phyloP scores from a whole-genome alignment of 1,140 invertebrate species.

The Aphelinus certus region DNA sequence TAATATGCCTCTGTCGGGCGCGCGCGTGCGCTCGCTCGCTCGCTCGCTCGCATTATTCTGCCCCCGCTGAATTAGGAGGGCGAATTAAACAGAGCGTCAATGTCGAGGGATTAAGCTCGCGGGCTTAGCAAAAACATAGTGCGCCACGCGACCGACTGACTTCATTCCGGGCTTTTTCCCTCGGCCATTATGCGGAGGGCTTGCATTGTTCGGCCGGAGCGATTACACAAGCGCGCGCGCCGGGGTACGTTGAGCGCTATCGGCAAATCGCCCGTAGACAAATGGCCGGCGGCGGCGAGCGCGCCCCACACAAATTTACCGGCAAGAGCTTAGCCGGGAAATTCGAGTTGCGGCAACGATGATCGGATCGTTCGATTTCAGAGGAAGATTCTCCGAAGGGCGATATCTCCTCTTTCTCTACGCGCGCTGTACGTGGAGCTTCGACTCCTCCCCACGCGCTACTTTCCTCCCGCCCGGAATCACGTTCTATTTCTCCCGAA shows the following conservation, averaged over 20 bases:
- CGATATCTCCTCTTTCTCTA: constrained; percentile 2
- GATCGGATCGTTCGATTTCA: constrained; percentile 32
- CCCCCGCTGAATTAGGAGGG: not conserved
- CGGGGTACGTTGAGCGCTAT: too few relatives aligned
- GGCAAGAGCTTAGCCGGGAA: constrained; percentile 26
- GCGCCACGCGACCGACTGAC: not conserved
- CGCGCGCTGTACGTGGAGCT: not conserved
- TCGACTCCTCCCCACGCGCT: too few relatives aligned
- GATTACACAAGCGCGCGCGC: not conserved
- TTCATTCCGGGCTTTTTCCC: not conserved
- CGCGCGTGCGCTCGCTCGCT: too few relatives aligned
- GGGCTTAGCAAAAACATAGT: too few relatives aligned
- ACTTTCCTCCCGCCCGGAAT: constrained; percentile 5
- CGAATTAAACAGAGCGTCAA: constrained; percentile 3
- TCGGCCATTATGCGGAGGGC: not conserved
- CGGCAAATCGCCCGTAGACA: too few relatives aligned
- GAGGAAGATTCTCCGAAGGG: constrained; percentile 12
- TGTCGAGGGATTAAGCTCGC: not conserved
- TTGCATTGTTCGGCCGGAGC: not conserved
- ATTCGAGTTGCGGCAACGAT: constrained; percentile 14
- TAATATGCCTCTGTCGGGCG: too few relatives aligned
- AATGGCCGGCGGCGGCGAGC: not conserved
- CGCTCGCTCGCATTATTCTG: not conserved
- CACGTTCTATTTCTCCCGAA: constrained; percentile 35
- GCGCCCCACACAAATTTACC: constrained; percentile 27